Evolutionary conservation across 2,113 vertebrate genomes (phyloP).

Genomic region (Xenus cinereus): DNA sequence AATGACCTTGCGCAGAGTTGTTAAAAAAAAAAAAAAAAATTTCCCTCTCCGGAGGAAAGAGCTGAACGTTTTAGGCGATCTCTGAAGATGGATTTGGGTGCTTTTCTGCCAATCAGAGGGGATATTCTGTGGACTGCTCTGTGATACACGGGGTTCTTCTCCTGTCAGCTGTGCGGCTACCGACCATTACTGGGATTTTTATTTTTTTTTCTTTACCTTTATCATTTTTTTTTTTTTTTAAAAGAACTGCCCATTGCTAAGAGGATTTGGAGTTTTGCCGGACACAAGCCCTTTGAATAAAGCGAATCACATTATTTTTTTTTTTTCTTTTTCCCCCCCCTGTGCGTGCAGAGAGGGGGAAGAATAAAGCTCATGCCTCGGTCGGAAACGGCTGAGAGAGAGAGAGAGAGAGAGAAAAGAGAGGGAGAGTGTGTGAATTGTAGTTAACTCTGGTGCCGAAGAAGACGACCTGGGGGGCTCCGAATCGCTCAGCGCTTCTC

Average conservation of each 20-base stretch:
- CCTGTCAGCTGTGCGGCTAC: slow-evolving; percentile 24
- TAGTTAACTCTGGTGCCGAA: slow-evolving; percentile 71
- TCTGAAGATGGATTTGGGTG: slow-evolving; percentile 73
- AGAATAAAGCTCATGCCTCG: slow-evolving; percentile 49
- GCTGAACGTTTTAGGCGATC: slow-evolving; percentile 62
- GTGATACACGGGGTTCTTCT: slow-evolving; percentile 43
- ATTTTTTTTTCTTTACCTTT: background rate
- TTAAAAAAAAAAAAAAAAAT: slow-evolving; percentile 62
- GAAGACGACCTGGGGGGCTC: slow-evolving; percentile 39
- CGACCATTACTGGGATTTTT: slow-evolving; percentile 39
- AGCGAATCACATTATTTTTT: slow-evolving; percentile 33
- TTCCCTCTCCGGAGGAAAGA: slow-evolving; percentile 61
- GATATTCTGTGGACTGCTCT: slow-evolving; percentile 56
- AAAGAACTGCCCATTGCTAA: slow-evolving; percentile 7
- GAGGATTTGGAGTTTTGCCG: slow-evolving; percentile 67
- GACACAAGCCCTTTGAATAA: slow-evolving; percentile 58
- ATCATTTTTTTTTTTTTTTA: background rate
- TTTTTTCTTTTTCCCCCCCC: background rate
- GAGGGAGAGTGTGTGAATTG: slow-evolving; percentile 46
- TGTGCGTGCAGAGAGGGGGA: slow-evolving; percentile 9
- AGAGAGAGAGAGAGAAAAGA: background rate
- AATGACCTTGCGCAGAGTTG: slow-evolving; percentile 85
- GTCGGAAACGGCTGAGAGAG: slow-evolving; percentile 53
- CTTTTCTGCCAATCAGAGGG: slow-evolving; percentile 37
- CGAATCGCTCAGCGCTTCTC: slow-evolving; percentile 14